Evolutionary conservation across 2,113 vertebrate genomes (phyloP).

Genomic region (Myodes glareolus): DNA sequence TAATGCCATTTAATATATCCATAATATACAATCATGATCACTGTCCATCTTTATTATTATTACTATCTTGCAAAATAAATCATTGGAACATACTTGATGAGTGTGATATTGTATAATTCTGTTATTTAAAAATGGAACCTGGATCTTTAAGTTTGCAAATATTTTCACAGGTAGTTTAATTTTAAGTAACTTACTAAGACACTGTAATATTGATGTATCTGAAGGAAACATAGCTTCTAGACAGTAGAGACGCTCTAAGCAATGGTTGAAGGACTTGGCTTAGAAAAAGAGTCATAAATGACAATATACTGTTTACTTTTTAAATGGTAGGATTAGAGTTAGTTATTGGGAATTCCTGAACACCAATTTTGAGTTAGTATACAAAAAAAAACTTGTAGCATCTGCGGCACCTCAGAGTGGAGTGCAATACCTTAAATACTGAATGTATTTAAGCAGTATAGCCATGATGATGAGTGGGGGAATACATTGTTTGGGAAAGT

Average conservation of each 20-base stretch:
- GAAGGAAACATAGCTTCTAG: neutral
- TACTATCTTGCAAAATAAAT: neutral
- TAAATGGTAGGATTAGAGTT: neutral
- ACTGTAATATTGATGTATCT: neutral
- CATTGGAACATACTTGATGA: neutral
- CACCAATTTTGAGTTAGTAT: neutral
- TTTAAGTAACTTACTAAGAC: constrained; percentile 27
- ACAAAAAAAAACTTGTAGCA: neutral
- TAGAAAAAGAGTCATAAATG: constrained; percentile 36
- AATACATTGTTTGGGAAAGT: neutral
- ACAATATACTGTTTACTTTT: constrained; percentile 35
- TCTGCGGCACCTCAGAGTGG: neutral
- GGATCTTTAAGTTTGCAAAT: neutral
- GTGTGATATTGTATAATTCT: neutral
- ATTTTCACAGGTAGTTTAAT: neutral
- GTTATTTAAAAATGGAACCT: neutral
- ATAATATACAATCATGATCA: neutral
- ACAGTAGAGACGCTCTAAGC: neutral
- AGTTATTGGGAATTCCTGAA: neutral
- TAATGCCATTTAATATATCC: neutral
- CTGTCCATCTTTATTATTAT: neutral
- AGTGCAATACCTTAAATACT: neutral
- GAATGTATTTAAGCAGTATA: constrained; percentile 22
- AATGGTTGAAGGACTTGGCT: neutral
- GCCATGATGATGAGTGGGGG: neutral